Conservation (phyloP, 2,888 invertebrate genomes). For the Rhagium mordax region DNA sequence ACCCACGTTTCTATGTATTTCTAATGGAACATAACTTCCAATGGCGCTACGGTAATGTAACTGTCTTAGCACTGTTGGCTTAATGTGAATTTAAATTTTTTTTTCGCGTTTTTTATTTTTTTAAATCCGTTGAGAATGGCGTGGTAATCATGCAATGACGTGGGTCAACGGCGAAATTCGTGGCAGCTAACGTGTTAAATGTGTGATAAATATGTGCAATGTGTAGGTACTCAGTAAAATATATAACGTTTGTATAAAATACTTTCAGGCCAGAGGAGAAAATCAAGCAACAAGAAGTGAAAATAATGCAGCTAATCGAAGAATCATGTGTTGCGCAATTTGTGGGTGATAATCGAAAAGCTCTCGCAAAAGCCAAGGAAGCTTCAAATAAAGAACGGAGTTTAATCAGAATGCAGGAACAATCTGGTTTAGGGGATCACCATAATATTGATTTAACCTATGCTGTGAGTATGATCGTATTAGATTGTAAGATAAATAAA, state of each 20-base stretch:
- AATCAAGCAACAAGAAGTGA: conserved; percentile 88
- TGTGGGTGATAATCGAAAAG: conserved; percentile 76
- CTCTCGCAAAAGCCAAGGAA: conserved; percentile 95
- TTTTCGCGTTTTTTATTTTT: too few species aligned
- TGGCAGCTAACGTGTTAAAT: too few species aligned
- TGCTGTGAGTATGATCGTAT: conserved; percentile 77
- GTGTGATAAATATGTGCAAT: too few species aligned
- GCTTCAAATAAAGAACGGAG: conserved; percentile 94
- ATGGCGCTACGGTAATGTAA: too few species aligned
- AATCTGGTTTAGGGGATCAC: conserved; percentile 89
- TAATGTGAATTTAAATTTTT: too few species aligned
- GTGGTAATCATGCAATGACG: too few species aligned
- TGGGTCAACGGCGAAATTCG: too few species aligned
- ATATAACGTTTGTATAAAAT: background rate
- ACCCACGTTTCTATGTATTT: too few species aligned
- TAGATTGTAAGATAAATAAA: background rate
- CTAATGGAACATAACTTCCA: too few species aligned
- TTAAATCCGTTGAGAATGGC: too few species aligned
- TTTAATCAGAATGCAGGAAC: conserved; percentile 92
- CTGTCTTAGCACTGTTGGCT: too few species aligned
- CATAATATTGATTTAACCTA: conserved; percentile 97
- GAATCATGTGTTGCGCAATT: conserved; percentile 86
- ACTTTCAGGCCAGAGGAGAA: conserved; percentile 89
- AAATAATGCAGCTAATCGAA: conserved; percentile 91
- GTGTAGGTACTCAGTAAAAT: too few species aligned